phyloP scores from a whole-genome alignment of 2,113 vertebrate species.

The Alosa alosa region DNA sequence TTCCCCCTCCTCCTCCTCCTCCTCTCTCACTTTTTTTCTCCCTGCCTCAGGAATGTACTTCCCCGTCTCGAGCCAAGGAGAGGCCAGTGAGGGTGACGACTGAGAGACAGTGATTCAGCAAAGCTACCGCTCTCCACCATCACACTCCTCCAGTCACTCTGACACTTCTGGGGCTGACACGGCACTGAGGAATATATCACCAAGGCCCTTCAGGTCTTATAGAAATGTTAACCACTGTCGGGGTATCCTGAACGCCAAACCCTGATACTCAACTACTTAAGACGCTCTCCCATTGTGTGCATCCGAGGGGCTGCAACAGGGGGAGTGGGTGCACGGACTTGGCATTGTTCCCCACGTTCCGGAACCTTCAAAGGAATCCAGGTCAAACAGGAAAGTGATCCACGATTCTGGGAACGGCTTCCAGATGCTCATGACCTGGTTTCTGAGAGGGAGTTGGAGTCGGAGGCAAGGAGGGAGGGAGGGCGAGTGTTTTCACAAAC shows the following conservation, averaged over 20 bases:
- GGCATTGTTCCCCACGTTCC: slow-evolving; percentile 39
- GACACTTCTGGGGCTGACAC: neutral
- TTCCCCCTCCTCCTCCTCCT: slow-evolving; percentile 2
- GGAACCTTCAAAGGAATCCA: slow-evolving; percentile 63
- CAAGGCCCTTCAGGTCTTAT: neutral
- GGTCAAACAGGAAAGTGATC: slow-evolving; percentile 61
- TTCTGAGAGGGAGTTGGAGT: slow-evolving; percentile 52
- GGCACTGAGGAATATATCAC: neutral
- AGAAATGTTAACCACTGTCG: slow-evolving; percentile 14
- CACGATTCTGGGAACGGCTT: slow-evolving; percentile 60
- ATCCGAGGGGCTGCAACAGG: slow-evolving; percentile 32
- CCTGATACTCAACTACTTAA: slow-evolving; percentile 2
- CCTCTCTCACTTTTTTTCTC: slow-evolving; percentile 40
- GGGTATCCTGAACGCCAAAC: slow-evolving; percentile 21
- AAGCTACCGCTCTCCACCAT: neutral
- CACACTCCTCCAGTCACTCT: neutral
- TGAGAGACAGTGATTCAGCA: slow-evolving; percentile 67
- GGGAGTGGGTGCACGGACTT: slow-evolving; percentile 49
- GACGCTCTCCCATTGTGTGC: neutral
- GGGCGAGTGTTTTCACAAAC: slow-evolving; percentile 57
- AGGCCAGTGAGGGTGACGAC: slow-evolving; percentile 35
- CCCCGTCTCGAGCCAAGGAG: slow-evolving; percentile 48
- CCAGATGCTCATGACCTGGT: slow-evolving; percentile 66
- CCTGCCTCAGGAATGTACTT: slow-evolving; percentile 59
- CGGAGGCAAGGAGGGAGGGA: slow-evolving; percentile 16